Base-by-base conservation (phyloP, 1,140 invertebrate species). In the Drosophila serrata region DNA sequence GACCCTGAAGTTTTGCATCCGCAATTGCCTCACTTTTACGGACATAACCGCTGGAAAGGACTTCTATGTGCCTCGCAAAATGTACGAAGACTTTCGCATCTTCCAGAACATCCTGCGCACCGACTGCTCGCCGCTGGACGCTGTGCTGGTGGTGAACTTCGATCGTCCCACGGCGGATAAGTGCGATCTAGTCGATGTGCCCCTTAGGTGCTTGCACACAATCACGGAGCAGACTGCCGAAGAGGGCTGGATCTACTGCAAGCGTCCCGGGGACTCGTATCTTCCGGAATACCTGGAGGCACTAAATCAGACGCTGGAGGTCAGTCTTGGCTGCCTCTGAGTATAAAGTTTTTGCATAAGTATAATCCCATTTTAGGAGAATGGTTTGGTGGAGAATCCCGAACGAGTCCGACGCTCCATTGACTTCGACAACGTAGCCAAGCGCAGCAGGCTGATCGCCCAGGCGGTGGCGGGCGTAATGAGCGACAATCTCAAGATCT, bases 1-100 rank as follows among this genome's bases (percentile, higher is more conserved):
- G 15, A 91, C 90, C 0, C 67, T 92, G 63, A 92, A 92, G 56
- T 92, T 92, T 56, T 79, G 76, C 60, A 92, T 92, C 24, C 78
- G 91, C n/a, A 82, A 92, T 24, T 62, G 55, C n/a, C 75, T 92
- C 3, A 74, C 53, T 11, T 92, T 92, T 5, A 92, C 85, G 19
- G 91, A 92, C 31, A 82, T 82, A 8, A 92, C 91, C 1, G 78
- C 79, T 8, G 81, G 81, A 27, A 79, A 78, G 33, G 90, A 92
- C 40, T 92, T 92, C 24, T 86, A 82, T 49, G 81, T 92, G 27
- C 81, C 86, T 2, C 84, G 82, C 35, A 59, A 74, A 3, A 81
- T 79, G 33, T 92, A 90, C 11, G 60, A 86, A 0, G 86, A 92
- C 45, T 91, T 91, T 45, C 74, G 82, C 2, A 40, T 37, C 1